Base-by-base conservation (phyloP, 2,113 vertebrate genomes). In the Falcunculus frontatus region DNA sequence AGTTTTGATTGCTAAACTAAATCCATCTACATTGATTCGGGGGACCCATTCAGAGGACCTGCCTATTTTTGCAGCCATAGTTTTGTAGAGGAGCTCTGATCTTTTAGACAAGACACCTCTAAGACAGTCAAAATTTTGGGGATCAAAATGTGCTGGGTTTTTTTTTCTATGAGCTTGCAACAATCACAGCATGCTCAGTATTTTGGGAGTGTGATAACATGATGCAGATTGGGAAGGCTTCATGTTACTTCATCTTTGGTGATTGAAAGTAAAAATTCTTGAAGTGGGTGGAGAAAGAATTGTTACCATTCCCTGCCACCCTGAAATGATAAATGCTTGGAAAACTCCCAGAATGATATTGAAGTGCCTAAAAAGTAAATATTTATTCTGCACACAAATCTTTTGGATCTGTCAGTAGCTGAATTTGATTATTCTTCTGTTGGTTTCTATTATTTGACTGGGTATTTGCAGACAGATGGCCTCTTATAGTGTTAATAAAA, bases 381-480 rank as follows among this genome's bases (percentile, higher is more conserved):
- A 93, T 93, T 96, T 92, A 73, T 87, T 93, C 69, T 86, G 53
- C 50, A 49, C 41, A 89, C 21, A 96, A 62, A 80, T 89, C 64
- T 95, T 94, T 70, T 75, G 9, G 52, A 56, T 87, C 55, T 93
- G 79, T 88, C 83, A 95, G 90, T 88, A 81, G 93, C 56, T 92
- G 68, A 63, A 93, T 93, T 84, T 86, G 47, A 78, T 67, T 84
- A 81, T 94, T 96, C 73, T 96, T 86, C 23, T 86, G 64, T 77
- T 84, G 63, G n/a, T 80, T 96, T 92, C 85, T 92, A 49, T 92
- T 94, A 91, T 93, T 93, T 94, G 42, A 80, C 62, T 90, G 87
- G 35, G 59, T 90, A 73, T 96, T 81, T 89, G 91, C 84, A 90
- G 93, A 93, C 95, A 97, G 93, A 96, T 97, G 94, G 93, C 73